Evolutionary conservation across 2,113 vertebrate species (phyloP), one percentile per base, ranked within the genome.

Genomic region (Condylura cristata): DNA sequence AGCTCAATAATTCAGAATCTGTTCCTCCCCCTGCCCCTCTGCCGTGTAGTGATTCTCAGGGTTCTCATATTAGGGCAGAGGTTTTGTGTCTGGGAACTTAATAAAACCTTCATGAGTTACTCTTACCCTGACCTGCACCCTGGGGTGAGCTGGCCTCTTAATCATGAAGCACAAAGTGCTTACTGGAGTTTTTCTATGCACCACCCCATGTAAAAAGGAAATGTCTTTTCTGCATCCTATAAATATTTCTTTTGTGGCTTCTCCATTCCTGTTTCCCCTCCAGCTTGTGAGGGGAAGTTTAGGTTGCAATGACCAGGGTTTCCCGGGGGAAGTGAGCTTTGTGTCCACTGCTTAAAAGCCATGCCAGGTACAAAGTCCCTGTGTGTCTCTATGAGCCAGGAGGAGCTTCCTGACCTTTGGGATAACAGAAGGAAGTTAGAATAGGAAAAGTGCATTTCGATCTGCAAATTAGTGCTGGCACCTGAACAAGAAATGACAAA

Each of bases 281-380:
- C 11, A 71, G 68, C 89, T 72, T 32, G 48, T 44, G 75, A 84
- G n/a, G 56, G 37, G n/a, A 44, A 75, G 53, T 46, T 80, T 16
- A 60, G 30, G 48, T 32, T 17, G 39, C 13, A 28, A 10, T 46
- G 41, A 32, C 13, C 18, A 74, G 56, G 68, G 8, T 56, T 68
- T 74, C 0, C 0, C 56, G 53, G 28, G 46, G 48, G 30, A 41
- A n/a, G n/a, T 2, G 5, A 37, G 6, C 30, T 5, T 0, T 9
- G 24, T 18, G 32, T 65, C 41, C 83, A 70, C 58, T 78, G 79
- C 71, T 51, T 8, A 51, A 70, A 84, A 24, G 44, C 13, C 8
- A 78, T 28, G 51, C 24, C 60, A 48, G 60, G 26, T 10, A 12
- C 30, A 22, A 2, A 20, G 56, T 44, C 24, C 30, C 3, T n/a